phyloP scores from a whole-genome alignment of 2,888 invertebrate genomes.

The Hypselothyrea guttata region DNA sequence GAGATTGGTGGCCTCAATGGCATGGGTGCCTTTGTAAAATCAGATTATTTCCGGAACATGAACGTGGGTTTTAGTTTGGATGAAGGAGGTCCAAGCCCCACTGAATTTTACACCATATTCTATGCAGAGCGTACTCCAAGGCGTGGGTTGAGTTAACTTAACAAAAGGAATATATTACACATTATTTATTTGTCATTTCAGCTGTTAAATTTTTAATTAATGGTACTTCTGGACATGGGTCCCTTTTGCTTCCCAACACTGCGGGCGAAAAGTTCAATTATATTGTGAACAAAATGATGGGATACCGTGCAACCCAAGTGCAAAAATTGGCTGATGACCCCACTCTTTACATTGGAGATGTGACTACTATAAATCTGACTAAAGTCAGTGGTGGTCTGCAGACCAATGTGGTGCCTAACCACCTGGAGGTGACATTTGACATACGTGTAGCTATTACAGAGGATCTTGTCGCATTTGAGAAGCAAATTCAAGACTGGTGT shows the following conservation, averaged over 20 bases:
- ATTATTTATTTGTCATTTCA: slow-evolving; percentile 76
- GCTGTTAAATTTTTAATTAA: slow-evolving; percentile 89
- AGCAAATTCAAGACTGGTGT: slow-evolving; percentile 84
- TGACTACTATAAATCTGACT: slow-evolving; percentile 93
- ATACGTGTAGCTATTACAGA: slow-evolving; percentile 85
- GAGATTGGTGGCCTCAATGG: slow-evolving; percentile 89
- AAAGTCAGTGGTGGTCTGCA: slow-evolving; percentile 93
- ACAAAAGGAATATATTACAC: slow-evolving; percentile 32
- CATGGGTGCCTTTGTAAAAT: slow-evolving; percentile 87
- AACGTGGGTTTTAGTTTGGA: slow-evolving; percentile 91
- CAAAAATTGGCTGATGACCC: slow-evolving; percentile 83
- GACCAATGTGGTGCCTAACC: slow-evolving; percentile 93
- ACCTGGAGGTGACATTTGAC: slow-evolving; percentile 89
- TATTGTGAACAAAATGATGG: slow-evolving; percentile 89
- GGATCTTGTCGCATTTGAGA: slow-evolving; percentile 84
- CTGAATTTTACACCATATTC: slow-evolving; percentile 85
- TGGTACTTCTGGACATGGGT: slow-evolving; percentile 94
- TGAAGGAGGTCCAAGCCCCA: slow-evolving; percentile 89
- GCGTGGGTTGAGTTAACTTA: slow-evolving; percentile 83
- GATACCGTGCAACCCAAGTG: slow-evolving; percentile 83
- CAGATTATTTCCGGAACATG: slow-evolving; percentile 86
- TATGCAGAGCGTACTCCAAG: slow-evolving; percentile 87
- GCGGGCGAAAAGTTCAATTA: slow-evolving; percentile 91
- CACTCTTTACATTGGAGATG: slow-evolving; percentile 86
- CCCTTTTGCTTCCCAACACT: slow-evolving; percentile 89